These are phyloP conservation scores for Oophaga pumilio DNA, from an alignment of 2,113 vertebrate genomes.

Conservation along the genomic window DNA sequence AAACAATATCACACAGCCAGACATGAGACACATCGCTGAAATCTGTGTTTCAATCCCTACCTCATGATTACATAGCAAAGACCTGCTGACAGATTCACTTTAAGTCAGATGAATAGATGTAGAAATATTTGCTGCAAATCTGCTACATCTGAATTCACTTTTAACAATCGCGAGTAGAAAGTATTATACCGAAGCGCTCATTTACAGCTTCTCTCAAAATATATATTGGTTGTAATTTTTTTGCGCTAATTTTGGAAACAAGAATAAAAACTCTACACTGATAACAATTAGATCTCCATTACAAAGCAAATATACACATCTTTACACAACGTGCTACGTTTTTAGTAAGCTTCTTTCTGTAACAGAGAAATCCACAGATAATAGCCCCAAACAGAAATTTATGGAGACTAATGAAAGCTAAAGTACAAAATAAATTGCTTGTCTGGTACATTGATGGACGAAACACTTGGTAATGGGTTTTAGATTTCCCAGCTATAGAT, in stretches of 20 bases:
- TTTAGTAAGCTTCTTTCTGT: conserved; percentile 38
- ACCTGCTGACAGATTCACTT: too few species aligned
- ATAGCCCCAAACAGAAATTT: conserved; percentile 52
- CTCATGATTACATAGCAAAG: too few species aligned
- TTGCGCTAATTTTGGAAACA: background rate
- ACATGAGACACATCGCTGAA: too few species aligned
- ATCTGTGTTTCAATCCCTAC: too few species aligned
- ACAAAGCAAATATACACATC: conserved; percentile 33
- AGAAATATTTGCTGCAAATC: too few species aligned
- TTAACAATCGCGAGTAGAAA: background rate
- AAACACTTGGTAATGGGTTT: conserved; percentile 19
- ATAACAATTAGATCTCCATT: conserved; percentile 27
- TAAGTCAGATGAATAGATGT: too few species aligned
- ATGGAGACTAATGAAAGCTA: conserved; percentile 51
- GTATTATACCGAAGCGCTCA: background rate
- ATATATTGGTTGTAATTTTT: background rate
- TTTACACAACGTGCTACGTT: conserved; percentile 55
- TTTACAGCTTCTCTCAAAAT: background rate
- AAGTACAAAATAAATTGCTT: conserved; percentile 35
- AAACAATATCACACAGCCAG: too few species aligned
- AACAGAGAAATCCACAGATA: conserved; percentile 56
- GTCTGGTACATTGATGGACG: background rate
- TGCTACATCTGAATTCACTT: too few species aligned
- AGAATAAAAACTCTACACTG: background rate
- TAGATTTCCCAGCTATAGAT: conserved; percentile 10